Base-by-base conservation (phyloP, 2,797 vertebrate species). In the Miichthys miiuy region DNA sequence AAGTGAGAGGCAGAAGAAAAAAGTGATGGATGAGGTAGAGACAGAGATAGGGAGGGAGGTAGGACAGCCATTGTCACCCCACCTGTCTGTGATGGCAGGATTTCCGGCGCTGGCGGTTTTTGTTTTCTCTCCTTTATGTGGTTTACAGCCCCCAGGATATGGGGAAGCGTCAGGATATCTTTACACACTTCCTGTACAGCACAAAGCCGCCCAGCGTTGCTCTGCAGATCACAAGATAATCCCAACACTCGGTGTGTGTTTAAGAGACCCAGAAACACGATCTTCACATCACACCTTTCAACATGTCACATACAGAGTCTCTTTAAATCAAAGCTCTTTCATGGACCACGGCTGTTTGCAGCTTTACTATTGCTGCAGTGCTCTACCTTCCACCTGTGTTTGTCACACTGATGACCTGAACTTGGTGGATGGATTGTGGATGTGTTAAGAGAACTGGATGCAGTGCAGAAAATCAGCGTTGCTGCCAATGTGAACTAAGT, bases 81-180 rank as follows among this genome's bases (percentile, higher is more conserved):
- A 89, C 85, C 91, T 90, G 87, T 77, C 75, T 80, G 87, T 69
- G 83, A 74, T 30, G 75, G 77, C 62, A 83, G 92, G 89, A 89
- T 90, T 89, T 89, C 86, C 86, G 81, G 79, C 48, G 27, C 77
- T 71, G 75, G 47, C 16, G 65, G 72, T 86, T 46, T 38, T 89
- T 86, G 78, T 89, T 85, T 81, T 79, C 77, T 65, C 54, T 69
- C 83, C 88, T 93, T 89, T 82, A 87, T 89, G 90, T 87, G 89
- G 83, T 79, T 75, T 64, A 1, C 69, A 81, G 75, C 82, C 88
- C 79, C 63, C 77, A 86, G 91, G 89, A 87, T 72, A 89, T 46
- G 51, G 51, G 46, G 80, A 73, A 72, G 71, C 63, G 6, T 72
- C 0, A 18, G 85, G 87, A 87, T 87, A 83, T 84, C 78, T 86